Evolutionary conservation across 2,888 invertebrate genomes (phyloP), one percentile per base, ranked within the genome.

Genomic region (Acleris literana): DNA sequence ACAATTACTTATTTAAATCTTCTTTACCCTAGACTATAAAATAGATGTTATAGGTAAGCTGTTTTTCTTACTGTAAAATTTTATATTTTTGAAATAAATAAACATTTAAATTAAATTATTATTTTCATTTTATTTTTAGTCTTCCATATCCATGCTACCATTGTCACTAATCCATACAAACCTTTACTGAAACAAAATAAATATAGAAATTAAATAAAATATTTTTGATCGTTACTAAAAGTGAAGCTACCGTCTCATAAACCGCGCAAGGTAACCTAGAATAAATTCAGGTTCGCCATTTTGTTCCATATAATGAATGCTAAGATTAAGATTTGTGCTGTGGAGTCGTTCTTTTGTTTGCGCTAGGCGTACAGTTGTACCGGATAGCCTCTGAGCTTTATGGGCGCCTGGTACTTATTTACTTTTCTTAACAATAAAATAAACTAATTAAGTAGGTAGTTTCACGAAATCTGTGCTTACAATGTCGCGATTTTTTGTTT

Each of bases 301-400:
- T 85, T 83, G 81, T 79, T 72, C 77, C 76, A 81, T 83, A 82
- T 92, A 92, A 92, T 92, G 90, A 92, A 90, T 85, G 87, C 81
- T 86, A 88, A 90, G 89, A 90, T 92, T 92, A 92, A 92, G 92
- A 91, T 90, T 92, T 90, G 90, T 89, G 83, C 85, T 81, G 84
- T 77, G 75, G 80, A 85, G 82, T 84, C 83, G 86, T 81, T 79
- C 89, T 86, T 89, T 92, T 92, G 90, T 91, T 88, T 86, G 91
- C 91, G 87, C 89, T 90, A 90, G 90, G 83, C 78, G 9, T 81
- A 81, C 76, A 77, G 74, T 75, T 72, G 52, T 54, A 55, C 60
- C 7, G 29, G 17, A 51, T 67, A 57, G 13, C 46, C 20, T 22
- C 16, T 44, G 22, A 22, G 46, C n/a, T 46, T n/a, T 44, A 55